Evolutionary conservation across 2,797 vertebrate genomes (phyloP).

Genomic region (Coregonus ussuriensis): DNA sequence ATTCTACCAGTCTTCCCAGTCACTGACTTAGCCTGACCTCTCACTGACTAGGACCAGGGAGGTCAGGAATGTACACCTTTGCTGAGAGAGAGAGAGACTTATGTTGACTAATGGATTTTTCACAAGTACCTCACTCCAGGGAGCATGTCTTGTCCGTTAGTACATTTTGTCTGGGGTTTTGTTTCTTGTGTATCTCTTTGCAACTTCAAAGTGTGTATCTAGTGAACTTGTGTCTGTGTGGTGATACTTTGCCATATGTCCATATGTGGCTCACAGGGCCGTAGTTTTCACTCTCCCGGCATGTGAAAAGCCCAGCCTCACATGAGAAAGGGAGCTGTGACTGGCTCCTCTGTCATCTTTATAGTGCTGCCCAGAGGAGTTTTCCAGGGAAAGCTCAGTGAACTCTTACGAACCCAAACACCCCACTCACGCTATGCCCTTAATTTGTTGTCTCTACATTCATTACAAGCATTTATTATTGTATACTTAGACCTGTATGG

Average conservation of each 20-base stretch:
- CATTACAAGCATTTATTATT: not conserved
- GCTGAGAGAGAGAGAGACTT: not conserved
- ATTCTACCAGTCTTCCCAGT: not conserved
- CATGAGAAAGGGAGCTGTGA: slow-evolving; percentile 23
- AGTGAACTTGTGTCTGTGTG: slow-evolving; percentile 6
- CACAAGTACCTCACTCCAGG: slow-evolving; percentile 63
- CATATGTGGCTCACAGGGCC: slow-evolving; percentile 19
- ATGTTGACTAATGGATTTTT: slow-evolving; percentile 74
- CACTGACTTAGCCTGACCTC: not conserved
- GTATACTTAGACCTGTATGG: slow-evolving; percentile 2
- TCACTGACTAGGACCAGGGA: not conserved
- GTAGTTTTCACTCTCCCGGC: slow-evolving; percentile 33
- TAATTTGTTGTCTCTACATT: not conserved
- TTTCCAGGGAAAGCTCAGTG: slow-evolving; percentile 29
- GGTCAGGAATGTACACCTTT: slow-evolving; percentile 14
- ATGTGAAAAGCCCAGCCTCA: slow-evolving; percentile 15
- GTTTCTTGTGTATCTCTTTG: slow-evolving; percentile 4
- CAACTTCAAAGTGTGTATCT: not conserved
- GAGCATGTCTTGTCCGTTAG: slow-evolving; percentile 64
- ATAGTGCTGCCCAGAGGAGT: slow-evolving; percentile 29
- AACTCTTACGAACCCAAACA: not conserved
- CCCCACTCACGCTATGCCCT: not conserved
- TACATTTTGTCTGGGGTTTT: slow-evolving; percentile 30
- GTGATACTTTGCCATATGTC: slow-evolving; percentile 5
- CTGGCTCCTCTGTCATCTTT: slow-evolving; percentile 31